A percentile compares a stretch with the other conserved stretches of the same genome.
These are phyloP conservation scores for Caranx melampygus DNA, from an alignment of 2,113 vertebrate genomes.

Conservation along the genomic window DNA sequence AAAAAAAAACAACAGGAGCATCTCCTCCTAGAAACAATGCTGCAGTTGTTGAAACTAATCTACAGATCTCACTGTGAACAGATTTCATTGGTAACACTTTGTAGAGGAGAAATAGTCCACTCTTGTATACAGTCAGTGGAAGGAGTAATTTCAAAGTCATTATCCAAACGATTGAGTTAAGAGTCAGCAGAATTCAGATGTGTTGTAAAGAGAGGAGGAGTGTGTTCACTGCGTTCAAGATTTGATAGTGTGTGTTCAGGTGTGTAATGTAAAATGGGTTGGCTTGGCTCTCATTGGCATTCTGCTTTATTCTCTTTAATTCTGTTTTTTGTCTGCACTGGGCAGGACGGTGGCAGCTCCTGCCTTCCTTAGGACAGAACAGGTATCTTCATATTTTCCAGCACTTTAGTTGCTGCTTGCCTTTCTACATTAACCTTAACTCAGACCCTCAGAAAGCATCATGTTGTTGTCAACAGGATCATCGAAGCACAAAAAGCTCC, in stretches of 20 bases:
- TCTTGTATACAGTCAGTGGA: constrained; percentile 40
- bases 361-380: constrained; percentile 15
- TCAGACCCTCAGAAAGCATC: constrained; percentile 30
- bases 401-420: neutral
- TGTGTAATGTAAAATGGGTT: constrained; percentile 32
- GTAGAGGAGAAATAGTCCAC: constrained; percentile 32
- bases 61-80: neutral
- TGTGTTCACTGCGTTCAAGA: constrained; percentile 17
- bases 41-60: neutral
- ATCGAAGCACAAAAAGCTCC: constrained; percentile 33
- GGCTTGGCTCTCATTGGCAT: neutral
- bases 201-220: constrained; percentile 21
- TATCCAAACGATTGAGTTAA: constrained; percentile 19
- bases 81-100: neutral
- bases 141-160: constrained; percentile 45
- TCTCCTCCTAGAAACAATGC: neutral
- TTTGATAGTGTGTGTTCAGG: constrained; percentile 32
- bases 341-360: neutral
- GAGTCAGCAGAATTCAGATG: constrained; percentile 37
- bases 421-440: constrained; percentile 25
- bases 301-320: neutral
- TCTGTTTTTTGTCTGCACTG: constrained; percentile 13
- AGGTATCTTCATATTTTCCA: neutral
- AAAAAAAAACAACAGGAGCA: neutral
- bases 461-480: constrained; percentile 29